phyloP scores from a whole-genome alignment of 2,888 invertebrate species.

The Autographa gamma region DNA sequence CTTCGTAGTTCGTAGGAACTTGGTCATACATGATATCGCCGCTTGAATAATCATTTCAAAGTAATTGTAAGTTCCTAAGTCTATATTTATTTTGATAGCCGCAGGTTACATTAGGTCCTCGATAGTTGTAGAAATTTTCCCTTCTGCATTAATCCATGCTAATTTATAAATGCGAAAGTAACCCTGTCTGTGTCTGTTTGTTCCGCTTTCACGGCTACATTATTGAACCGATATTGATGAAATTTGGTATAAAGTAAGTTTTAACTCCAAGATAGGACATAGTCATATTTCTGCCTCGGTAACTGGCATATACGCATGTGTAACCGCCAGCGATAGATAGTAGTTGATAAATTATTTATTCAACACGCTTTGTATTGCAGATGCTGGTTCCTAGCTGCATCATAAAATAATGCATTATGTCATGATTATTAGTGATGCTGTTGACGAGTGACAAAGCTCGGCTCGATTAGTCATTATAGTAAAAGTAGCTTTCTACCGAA shows the following conservation, averaged over 20 bases:
- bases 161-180: slow-evolving; percentile 4
- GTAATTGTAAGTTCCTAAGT: not conserved
- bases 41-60: not conserved
- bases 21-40: not conserved
- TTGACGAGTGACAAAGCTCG: not conserved
- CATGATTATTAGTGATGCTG: not conserved
- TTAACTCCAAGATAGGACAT: not conserved
- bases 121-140: not conserved
- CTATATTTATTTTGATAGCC: not conserved
- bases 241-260: not conserved
- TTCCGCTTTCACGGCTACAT: not conserved
- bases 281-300: not conserved
- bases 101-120: not conserved
- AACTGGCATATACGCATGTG: not conserved
- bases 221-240: not conserved
- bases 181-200: not conserved
- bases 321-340: too few species aligned
- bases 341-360: not conserved
- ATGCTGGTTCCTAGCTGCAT: not conserved
- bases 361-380: not conserved
- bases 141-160: not conserved
- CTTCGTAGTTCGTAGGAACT: too few species aligned
- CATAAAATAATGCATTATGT: not conserved
- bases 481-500: too few species aligned
- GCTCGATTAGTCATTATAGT: not conserved